phyloP scores from a whole-genome alignment of 2,113 vertebrate genomes.

The Cyrtonyx montezumae region DNA sequence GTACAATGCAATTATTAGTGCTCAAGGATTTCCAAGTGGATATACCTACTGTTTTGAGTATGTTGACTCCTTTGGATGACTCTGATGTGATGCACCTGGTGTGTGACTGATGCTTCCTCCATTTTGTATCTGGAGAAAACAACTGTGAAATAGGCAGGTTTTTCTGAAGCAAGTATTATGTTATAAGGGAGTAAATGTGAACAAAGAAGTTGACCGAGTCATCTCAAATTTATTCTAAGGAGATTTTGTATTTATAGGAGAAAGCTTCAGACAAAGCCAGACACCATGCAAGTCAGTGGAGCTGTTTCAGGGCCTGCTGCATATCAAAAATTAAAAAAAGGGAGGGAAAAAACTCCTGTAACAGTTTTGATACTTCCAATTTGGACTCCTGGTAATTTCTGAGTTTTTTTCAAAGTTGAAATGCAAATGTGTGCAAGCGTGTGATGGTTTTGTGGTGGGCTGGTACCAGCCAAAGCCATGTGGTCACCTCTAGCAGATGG shows the following conservation, averaged over 20 bases:
- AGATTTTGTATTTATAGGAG: not conserved
- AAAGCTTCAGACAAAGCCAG: not conserved
- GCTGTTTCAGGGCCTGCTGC: accelerated
- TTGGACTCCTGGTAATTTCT: not conserved
- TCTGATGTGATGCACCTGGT: not conserved
- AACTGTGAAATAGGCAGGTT: not conserved
- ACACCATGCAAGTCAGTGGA: not conserved
- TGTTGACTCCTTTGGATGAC: not conserved
- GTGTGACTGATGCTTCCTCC: not conserved
- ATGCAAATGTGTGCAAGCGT: not conserved
- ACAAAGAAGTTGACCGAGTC: not conserved
- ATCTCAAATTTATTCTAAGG: not conserved
- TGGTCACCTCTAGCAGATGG: not conserved
- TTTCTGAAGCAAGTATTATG: not conserved
- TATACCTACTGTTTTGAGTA: not conserved
- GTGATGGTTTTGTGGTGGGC: accelerated
- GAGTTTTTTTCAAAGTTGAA: not conserved
- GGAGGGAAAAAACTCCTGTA: not conserved
- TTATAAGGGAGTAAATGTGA: not conserved
- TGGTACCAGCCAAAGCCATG: not conserved
- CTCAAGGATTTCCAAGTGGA: not conserved
- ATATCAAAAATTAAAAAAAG: not conserved
- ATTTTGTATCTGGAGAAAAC: not conserved
- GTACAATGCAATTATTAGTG: not conserved
- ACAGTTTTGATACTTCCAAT: not conserved